A percentile compares a stretch with the other conserved stretches of the same genome.
Conservation (phyloP, 1,140 invertebrate species). For the Lasioglossum albipes region DNA sequence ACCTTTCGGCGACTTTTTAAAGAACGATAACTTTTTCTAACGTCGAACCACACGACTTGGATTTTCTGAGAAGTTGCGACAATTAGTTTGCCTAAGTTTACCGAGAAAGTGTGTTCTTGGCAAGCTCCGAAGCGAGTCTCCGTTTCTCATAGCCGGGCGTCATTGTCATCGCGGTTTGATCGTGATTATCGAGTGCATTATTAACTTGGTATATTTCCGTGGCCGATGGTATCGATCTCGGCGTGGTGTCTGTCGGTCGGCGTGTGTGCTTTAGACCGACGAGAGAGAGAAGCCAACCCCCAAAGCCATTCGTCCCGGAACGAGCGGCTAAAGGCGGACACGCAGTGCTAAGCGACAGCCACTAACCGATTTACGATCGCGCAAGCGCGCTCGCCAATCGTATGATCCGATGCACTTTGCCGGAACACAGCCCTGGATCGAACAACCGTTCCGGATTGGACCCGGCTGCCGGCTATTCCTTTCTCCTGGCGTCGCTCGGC, state of each 20-base stretch:
- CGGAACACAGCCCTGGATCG: conserved; percentile 45
- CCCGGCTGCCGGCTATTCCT: conserved; percentile 20
- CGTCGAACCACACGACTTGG: no score
- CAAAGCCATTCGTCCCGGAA: conserved; percentile 60
- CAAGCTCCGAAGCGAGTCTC: background rate
- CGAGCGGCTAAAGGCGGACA: conserved; percentile 63
- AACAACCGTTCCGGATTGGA: conserved; percentile 20
- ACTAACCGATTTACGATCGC: conserved; percentile 67
- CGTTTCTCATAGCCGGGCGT: background rate
- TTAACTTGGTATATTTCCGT: conserved; percentile 72
- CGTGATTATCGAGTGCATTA: conserved; percentile 72
- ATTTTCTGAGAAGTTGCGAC: no score
- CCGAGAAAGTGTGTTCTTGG: no score
- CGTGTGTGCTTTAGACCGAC: conserved; percentile 53
- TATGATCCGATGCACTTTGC: conserved; percentile 56
- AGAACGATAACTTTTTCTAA: background rate
- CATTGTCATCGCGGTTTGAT: conserved; percentile 17
- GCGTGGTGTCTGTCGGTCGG: conserved; percentile 62
- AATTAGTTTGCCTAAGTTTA: no score
- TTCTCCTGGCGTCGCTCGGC: conserved; percentile 20
- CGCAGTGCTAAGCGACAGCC: conserved; percentile 60
- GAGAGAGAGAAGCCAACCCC: conserved; percentile 39
- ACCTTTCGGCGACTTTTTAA: background rate
- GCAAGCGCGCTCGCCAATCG: conserved; percentile 53
- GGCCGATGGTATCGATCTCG: conserved; percentile 61